Conservation (phyloP, 1,140 invertebrate species). For the Drosophila jambulina region DNA sequence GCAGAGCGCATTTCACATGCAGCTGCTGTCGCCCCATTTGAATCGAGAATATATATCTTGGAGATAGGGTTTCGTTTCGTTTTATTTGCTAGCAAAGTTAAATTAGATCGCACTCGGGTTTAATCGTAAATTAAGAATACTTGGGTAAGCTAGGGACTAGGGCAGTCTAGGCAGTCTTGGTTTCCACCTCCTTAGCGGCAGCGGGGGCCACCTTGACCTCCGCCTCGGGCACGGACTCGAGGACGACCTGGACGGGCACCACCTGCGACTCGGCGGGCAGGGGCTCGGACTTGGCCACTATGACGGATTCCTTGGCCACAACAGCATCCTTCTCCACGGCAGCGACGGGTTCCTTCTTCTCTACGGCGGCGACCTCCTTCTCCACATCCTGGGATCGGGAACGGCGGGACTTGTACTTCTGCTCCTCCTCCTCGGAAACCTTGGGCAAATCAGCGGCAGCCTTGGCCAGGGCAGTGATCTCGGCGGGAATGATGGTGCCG, state of each 20-base stretch:
- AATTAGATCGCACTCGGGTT: conserved; percentile 40
- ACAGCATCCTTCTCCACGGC: conserved; percentile 4
- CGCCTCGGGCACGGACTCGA: conserved; percentile 25
- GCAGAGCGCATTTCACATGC: conserved; percentile 42
- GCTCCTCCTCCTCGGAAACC: conserved; percentile 53
- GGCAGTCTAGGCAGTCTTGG: conserved; percentile 53
- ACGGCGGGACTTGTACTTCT: conserved; percentile 43
- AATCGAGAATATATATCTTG: conserved; percentile 8
- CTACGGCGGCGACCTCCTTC: conserved; percentile 13
- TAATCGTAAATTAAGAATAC: conserved; percentile 52
- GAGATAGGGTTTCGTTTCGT: conserved; percentile 31
- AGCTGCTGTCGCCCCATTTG: conserved; percentile 23
- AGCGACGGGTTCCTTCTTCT: conserved; percentile 6
- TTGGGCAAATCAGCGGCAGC: conserved; percentile 67
- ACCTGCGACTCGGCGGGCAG: conserved; percentile 41
- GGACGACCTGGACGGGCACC: conserved; percentile 55
- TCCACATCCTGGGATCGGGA: conserved; percentile 55
- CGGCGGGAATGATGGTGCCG: conserved; percentile 86
- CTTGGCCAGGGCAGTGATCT: conserved; percentile 63
- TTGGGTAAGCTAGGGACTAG: conserved; percentile 41
- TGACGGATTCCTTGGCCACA: conserved; percentile 18
- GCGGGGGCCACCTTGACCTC: conserved; percentile 32
- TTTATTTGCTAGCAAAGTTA: conserved; percentile 65
- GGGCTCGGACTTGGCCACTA: conserved; percentile 17
- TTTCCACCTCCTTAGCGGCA: conserved; percentile 35